Percentiles rank a stretch among this genome's conserved stretches.
These are phyloP conservation scores for Phycodurus eques DNA, from an alignment of 2,113 vertebrate genomes.

Conservation along the genomic window DNA sequence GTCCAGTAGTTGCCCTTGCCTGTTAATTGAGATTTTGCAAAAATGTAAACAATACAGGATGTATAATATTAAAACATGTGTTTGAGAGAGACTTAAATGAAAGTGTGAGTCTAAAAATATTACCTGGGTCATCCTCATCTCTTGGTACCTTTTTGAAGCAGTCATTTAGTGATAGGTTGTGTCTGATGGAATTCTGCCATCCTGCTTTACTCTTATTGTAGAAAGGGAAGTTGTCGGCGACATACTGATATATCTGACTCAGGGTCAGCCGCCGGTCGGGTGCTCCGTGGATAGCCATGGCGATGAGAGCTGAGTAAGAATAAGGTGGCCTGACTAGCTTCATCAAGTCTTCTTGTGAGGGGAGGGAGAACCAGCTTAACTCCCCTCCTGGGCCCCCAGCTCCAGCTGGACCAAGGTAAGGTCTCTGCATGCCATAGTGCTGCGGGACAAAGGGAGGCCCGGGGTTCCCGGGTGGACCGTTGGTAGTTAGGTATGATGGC, in stretches of 20 bases:
- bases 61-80: neutral
- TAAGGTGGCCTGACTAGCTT: slow-evolving; percentile 95
- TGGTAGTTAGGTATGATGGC: slow-evolving; percentile 75
- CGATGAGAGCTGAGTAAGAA: slow-evolving; percentile 96
- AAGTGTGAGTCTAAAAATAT: neutral
- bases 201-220: slow-evolving; percentile 99
- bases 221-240: slow-evolving; percentile 97
- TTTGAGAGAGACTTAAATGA: neutral
- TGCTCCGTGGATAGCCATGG: slow-evolving; percentile 97
- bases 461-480: slow-evolving; percentile 73
- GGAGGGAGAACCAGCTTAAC: slow-evolving; percentile 92
- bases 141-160: slow-evolving; percentile 98
- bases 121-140: slow-evolving; percentile 97
- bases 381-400: slow-evolving; percentile 81
- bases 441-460: slow-evolving; percentile 87
- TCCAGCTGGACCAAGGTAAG: slow-evolving; percentile 80
- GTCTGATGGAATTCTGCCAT: slow-evolving; percentile 94
- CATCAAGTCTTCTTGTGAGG: slow-evolving; percentile 97
- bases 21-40: slow-evolving; percentile 31
- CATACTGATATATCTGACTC: slow-evolving; percentile 98
- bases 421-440: slow-evolving; percentile 90
- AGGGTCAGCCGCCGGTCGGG: slow-evolving; percentile 90
- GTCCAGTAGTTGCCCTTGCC: slow-evolving; percentile 99
- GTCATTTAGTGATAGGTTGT: slow-evolving; percentile 91
- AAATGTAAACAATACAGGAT: neutral